Conservation (phyloP, 1,140 invertebrate genomes). For the Drosophila lacteicornis region DNA sequence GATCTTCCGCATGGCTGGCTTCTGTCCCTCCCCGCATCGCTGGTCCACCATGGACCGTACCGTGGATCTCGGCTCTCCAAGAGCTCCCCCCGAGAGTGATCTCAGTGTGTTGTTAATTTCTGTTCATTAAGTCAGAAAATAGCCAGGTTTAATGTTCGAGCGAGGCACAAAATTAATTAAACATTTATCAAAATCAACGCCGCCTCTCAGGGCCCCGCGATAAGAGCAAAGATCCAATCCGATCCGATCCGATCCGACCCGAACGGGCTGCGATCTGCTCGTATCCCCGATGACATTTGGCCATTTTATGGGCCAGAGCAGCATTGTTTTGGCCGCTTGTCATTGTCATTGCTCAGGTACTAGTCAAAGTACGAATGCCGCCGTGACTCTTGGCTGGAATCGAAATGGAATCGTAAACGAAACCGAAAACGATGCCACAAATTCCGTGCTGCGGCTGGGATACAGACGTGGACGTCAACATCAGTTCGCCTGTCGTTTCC, state of each 20-base stretch:
- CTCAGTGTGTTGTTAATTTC: constrained; percentile 80
- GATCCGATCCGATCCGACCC: constrained; percentile 4
- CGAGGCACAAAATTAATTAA: constrained; percentile 82
- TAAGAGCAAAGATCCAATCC: constrained; percentile 34
- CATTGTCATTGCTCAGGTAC: constrained; percentile 57
- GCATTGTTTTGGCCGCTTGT: constrained; percentile 58
- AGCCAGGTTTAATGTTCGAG: constrained; percentile 79
- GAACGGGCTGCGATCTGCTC: background rate
- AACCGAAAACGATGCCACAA: constrained; percentile 63
- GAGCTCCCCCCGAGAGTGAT: constrained; percentile 36
- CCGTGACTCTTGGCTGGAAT: constrained; percentile 37
- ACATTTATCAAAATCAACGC: constrained; percentile 83
- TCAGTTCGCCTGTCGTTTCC: constrained; percentile 77
- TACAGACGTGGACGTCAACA: constrained; percentile 75
- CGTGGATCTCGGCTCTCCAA: constrained; percentile 19
- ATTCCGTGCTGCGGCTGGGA: constrained; percentile 56
- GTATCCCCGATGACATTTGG: constrained; percentile 63
- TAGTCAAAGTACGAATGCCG: constrained; percentile 64
- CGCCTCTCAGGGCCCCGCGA: constrained; percentile 52
- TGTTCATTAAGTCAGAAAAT: constrained; percentile 83
- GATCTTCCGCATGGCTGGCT: constrained; percentile 72
- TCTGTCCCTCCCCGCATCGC: constrained; percentile 30
- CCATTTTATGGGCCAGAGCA: constrained; percentile 64
- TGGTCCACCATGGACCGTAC: constrained; percentile 12
- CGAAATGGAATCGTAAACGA: constrained; percentile 30